Evolutionary conservation across 2,888 invertebrate species (phyloP).

Genomic region (Nephrocerus scutellatus): DNA sequence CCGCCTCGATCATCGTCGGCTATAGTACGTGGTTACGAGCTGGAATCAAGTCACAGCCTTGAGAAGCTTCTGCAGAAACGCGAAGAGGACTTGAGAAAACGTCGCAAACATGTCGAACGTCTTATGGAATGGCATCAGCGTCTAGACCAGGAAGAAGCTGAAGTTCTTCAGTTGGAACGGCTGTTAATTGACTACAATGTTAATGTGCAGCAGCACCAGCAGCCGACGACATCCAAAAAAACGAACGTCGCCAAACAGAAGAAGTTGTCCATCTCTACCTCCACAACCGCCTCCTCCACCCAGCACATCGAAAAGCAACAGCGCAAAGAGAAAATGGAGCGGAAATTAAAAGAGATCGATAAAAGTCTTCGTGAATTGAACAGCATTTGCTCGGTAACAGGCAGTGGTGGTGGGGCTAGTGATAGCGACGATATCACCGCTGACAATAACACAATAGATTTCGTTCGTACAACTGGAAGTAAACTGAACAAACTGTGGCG

Average conservation of each 20-base stretch:
- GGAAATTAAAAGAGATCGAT: conserved; percentile 37
- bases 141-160: conserved; percentile 51
- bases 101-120: conserved; percentile 50
- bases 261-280: conserved; percentile 1
- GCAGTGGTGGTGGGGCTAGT: conserved; percentile 14
- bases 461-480: conserved; percentile 36
- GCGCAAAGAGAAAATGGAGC: conserved; percentile 28
- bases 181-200: conserved; percentile 29
- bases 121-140: conserved; percentile 52
- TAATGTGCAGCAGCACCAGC: conserved; percentile 18
- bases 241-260: background rate
- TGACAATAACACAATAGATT: conserved; percentile 20
- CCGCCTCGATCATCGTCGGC: conserved; percentile 20
- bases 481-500: conserved; percentile 49
- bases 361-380: conserved; percentile 35
- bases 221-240: conserved; percentile 8
- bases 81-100: conserved; percentile 48
- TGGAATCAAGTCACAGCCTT: conserved; percentile 30
- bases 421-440: conserved; percentile 12
- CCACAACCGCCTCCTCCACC: too few relatives aligned
- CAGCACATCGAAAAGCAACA: conserved; percentile 4
- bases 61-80: conserved; percentile 45
- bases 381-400: conserved; percentile 26
- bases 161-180: conserved; percentile 49
- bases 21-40: conserved; percentile 29